Conservation (phyloP, 2,888 invertebrate genomes). For the Drosophila longiperda region DNA sequence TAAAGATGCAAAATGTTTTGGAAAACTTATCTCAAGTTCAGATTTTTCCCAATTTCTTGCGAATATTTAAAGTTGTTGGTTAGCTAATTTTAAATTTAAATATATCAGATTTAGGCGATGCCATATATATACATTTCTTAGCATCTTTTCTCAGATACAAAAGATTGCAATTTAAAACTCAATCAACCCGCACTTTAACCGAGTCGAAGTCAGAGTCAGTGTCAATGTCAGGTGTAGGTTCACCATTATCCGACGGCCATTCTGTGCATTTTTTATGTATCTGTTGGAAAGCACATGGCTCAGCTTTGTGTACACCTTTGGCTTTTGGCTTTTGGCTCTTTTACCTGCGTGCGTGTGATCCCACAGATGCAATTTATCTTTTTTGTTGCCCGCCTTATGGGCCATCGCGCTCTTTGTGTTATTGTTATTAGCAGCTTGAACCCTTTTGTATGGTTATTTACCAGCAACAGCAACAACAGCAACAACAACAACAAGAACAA, state of each 20-base stretch:
- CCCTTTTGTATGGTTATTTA: slow-evolving; percentile 59
- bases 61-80: no score
- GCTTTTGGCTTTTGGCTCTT: slow-evolving; percentile 16
- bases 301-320: neutral
- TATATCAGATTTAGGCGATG: neutral
- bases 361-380: slow-evolving; percentile 82
- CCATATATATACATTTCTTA: no score
- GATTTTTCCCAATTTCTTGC: neutral
- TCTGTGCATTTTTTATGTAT: slow-evolving; percentile 69
- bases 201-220: neutral
- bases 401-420: slow-evolving; percentile 73
- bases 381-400: slow-evolving; percentile 83
- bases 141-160: neutral
- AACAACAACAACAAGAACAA: slow-evolving; percentile 24
- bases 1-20: neutral
- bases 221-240: neutral
- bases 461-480: slow-evolving; percentile 21
- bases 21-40: neutral
- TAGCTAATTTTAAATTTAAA: neutral
- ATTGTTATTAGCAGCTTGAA: slow-evolving; percentile 64
- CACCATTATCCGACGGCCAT: slow-evolving; percentile 55
- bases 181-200: slow-evolving; percentile 28
- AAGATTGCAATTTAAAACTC: slow-evolving; percentile 27
- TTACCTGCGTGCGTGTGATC: slow-evolving; percentile 69
- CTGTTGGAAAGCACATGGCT: slow-evolving; percentile 10